Base-by-base conservation (phyloP, 23 tunicate species). In the Phallusia fumigata region DNA sequence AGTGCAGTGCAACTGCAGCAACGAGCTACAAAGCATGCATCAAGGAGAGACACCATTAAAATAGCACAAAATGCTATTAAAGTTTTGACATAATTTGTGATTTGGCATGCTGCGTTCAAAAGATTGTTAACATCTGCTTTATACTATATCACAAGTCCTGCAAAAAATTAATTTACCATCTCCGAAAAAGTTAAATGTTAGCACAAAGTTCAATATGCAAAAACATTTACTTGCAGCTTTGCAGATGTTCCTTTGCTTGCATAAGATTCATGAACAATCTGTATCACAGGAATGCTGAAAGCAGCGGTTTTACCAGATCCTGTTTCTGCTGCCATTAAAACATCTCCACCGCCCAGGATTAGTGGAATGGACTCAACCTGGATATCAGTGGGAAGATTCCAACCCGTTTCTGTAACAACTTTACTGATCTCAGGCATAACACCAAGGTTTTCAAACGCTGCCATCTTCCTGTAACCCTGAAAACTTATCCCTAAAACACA, bases 301-400 rank as follows among this genome's bases (percentile, higher is more conserved):
- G 99, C 99, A 15, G 97, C 99, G 30, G 99, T 95, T 36, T 95
- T 95, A 0, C 99, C 99, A 16, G 92, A 86, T 34, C 99, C 99
- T 22, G 99, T 95, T 77, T 95, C 99, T 19, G 99, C 99, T 65
- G 99, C 99, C 99, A 95, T 95, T 52, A 95, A 64, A 18, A 95
- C 99, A 87, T 95, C 99, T 22, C 99, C 99, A 0, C 99, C 99
- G 22, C 99, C 99, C 22, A 95, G 88, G 32, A 95, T 95, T 8
- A 95, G 74, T 44, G 99, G 99, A 77, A 95, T 90, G 19, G 99
- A 90, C 65, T 95, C 99, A 0, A 84, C 90, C 81, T 95, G 95
- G 34, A 95, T 95, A 72, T 95, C 98, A 31, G 98, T 93, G 22
- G 98, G 98, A 28, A 93, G 78, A 58, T 84, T 87, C 98, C 98